Evolutionary conservation across 2,113 vertebrate species (phyloP).

Genomic region (Symphodus melops): DNA sequence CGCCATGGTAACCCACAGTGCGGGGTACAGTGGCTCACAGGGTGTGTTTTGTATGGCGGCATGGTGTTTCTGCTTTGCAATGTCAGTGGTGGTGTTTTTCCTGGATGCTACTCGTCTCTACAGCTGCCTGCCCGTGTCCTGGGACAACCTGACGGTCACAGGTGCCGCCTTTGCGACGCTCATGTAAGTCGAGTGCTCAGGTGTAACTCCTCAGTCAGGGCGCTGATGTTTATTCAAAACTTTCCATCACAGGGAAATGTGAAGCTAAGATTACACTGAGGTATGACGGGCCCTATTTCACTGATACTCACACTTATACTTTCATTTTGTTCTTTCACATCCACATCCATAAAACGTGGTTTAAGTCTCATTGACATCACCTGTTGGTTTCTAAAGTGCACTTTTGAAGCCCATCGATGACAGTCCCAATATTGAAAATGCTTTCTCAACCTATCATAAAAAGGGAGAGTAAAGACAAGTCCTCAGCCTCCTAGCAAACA

Average conservation of each 20-base stretch:
- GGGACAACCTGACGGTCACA: constrained; percentile 95
- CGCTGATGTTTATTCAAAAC: background rate
- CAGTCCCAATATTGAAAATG: no score
- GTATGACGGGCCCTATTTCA: no score
- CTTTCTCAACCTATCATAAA: no score
- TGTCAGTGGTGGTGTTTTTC: constrained; percentile 83
- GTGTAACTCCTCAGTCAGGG: background rate
- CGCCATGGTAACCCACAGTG: constrained; percentile 90
- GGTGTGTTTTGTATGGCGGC: constrained; percentile 93
- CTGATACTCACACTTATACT: background rate
- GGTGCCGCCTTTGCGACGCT: constrained; percentile 90
- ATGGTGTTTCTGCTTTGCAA: constrained; percentile 90
- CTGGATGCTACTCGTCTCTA: constrained; percentile 90
- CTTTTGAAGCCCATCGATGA: no score
- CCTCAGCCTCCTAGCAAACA: no score
- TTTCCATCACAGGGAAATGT: no score
- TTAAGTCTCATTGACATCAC: no score
- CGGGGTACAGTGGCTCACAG: constrained; percentile 85
- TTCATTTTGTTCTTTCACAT: no score
- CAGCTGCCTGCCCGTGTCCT: constrained; percentile 89
- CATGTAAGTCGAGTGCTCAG: constrained; percentile 74
- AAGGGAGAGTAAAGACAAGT: no score
- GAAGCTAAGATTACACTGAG: no score
- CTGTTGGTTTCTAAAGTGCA: no score
- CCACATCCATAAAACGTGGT: no score